Evolutionary conservation across 2,888 invertebrate species (phyloP), one percentile per base, ranked within the genome.

Genomic region (Melanotus villosus): DNA sequence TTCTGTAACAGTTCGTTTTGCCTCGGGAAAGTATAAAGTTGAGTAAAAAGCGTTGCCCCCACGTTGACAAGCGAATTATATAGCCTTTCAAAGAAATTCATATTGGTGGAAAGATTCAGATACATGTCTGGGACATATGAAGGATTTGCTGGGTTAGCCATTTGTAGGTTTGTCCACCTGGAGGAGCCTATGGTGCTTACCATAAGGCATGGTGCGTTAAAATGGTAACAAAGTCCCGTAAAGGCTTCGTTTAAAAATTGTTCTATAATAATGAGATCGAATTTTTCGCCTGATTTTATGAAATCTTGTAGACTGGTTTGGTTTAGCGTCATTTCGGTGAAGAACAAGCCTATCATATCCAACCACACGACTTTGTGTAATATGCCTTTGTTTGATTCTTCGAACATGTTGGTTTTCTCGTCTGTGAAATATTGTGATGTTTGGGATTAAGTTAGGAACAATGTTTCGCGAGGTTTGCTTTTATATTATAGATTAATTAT

Each of bases 11-110:
- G 7, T 36, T 62, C 69, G 43, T 77, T 74, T 23, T 80, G 73
- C 30, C 52, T 60, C 7, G 56, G 67, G 16, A 65, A 54, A 19
- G 41, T 36, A 14, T 65, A 50, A 2, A 76, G 70, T 23, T 79
- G 64, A 1, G 52, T 65, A 30, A 72, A 59, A 6, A 78, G 0
- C 23, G 72, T 62, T 21, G 70, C 34, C 26, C 73, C 50, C 4
- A 75, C 32, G 36, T 68, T 47, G 12, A 76, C 47, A 0, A 84
- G 83, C 0, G 87, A 81, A 77, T 90, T 92, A 12, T 84, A 79
- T 0, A 90, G 41, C 72, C 91, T 81, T 75, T 88, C 85, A 76
- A 82, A 79, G 71, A 91, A 89, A 36, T 81, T 87, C 82, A 88
- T 87, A 41, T 79, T 79, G 83, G 34, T 82, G 76, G 64, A 80